Base-by-base conservation (phyloP, 2,888 invertebrate species). In the Volucella zonaria region DNA sequence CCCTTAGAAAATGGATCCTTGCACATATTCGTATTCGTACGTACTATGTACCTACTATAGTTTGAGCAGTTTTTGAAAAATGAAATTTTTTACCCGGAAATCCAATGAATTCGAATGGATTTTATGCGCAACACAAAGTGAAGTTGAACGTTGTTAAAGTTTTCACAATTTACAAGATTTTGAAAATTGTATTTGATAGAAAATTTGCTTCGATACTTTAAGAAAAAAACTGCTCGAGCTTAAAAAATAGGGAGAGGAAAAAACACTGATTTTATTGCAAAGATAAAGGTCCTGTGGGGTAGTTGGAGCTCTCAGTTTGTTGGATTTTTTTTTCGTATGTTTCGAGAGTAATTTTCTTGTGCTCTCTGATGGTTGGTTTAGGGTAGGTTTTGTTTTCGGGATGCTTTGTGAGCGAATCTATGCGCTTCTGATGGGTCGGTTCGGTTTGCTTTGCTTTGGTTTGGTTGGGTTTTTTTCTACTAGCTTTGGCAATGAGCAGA, bases 241-340 rank as follows among this genome's bases (percentile, higher is more conserved):
- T 81, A 85, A 85, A 85, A 85, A 83, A 85, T 76, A 81, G 81
- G 85, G 85, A 81, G 76, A 80, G 71, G 79, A 81, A 77, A 83
- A 73, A 76, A 80, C 80, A 85, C 85, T 85, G 85, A 81, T 85
- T 85, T 85, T 67, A 71, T 73, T 51, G 66, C 66, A 71, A 76
- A 62, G 71, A 71, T 71, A 49, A 70, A 85, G 70, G 64, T 79
- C 59, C 70, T 70, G 79, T 82, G 58, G 75, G 77, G 67, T 77
- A 51, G 68, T 59, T 49, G 56, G 82, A 67, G 74, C 47, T 62
- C 54, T 40, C 11, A 42, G 81, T 47, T 67, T 73, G 47, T 66
- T 73, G 43, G 59, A 31, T 58, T 66, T 67, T 43, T 45, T 67
- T 23, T 23, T 52, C 10, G 61, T 58, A 3, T 23, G 23, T 10